phyloP scores from a whole-genome alignment of 2,888 invertebrate species.

The Hanleya hanleyi region DNA sequence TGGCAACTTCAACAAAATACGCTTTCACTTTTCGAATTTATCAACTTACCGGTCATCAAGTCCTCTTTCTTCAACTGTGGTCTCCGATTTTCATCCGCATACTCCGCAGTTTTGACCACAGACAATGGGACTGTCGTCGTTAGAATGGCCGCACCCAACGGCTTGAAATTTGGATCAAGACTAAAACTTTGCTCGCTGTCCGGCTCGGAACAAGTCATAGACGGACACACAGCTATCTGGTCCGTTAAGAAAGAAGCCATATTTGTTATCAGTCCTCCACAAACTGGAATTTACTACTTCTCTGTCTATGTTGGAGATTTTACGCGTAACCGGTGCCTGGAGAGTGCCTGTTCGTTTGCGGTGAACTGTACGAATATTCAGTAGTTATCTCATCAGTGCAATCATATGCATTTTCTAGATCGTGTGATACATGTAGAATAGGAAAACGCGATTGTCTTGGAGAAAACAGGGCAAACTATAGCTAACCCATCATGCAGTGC shows the following conservation, averaged over 20 bases:
- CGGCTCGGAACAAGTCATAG: slow-evolving; percentile 46
- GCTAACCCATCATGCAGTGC: no score
- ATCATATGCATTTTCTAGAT: no score
- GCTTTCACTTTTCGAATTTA: slow-evolving; percentile 74
- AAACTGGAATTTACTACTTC: slow-evolving; percentile 72
- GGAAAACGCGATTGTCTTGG: no score
- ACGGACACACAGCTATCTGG: slow-evolving; percentile 60
- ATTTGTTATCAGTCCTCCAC: slow-evolving; percentile 73
- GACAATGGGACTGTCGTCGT: slow-evolving; percentile 68
- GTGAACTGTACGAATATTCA: slow-evolving; percentile 57
- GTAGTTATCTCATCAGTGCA: no score
- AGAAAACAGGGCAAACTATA: no score
- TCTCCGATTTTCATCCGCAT: slow-evolving; percentile 62
- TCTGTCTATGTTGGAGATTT: slow-evolving; percentile 72
- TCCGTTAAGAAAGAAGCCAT: slow-evolving; percentile 65
- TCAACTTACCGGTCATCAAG: slow-evolving; percentile 74
- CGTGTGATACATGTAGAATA: no score
- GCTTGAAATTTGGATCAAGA: slow-evolving; percentile 62
- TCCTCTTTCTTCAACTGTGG: slow-evolving; percentile 74
- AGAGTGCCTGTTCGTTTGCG: slow-evolving; percentile 69
- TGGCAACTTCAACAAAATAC: slow-evolving; percentile 75
- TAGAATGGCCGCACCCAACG: slow-evolving; percentile 60
- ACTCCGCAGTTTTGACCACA: slow-evolving; percentile 61
- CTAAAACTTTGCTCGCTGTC: slow-evolving; percentile 58
- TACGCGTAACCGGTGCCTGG: slow-evolving; percentile 68